Evolutionary conservation across 2,797 vertebrate species (phyloP), one percentile per base, ranked within the genome.

Genomic region (Parauchenoglanis punctatus): DNA sequence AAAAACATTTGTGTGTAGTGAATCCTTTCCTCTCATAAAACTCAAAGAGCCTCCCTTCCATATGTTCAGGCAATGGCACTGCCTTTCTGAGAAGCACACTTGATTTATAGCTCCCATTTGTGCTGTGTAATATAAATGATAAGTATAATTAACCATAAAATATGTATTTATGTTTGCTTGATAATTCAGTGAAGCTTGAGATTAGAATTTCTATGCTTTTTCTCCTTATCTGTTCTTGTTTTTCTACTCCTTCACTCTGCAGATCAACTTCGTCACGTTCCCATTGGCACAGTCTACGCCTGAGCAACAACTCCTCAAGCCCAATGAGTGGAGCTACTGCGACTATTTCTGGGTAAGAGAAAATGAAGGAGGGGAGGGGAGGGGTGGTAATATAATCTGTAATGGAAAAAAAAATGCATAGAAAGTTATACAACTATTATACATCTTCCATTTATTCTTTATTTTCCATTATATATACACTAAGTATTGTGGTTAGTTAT

Each of bases 301-400:
- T 0, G 98, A 99, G 92, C 98, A 99, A 93, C 97, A 98, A 93
- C 97, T 99, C 88, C 96, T 99, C 91, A 99, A 99, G 87, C 98
- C 98, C 3, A 96, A 95, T 0, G 98, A 99, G 91, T 99, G 98
- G 98, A 99, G 98, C 95, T 99, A 99, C 95, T 99, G 98, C 80
- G 98, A 99, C 93, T 98, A 98, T 92, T 99, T 99, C 94, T 99
- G 98, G 98, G 98, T 99, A 95, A 96, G 97, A 89, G 44, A 81
- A 49, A 85, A 81, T 31, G 25, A 81, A 49, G 46, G 46, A 49
- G 46, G 3, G 54, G 15, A n/a, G 25, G 56, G 61, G 65, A 70
- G 40, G 15, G 20, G 67, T 52, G 77, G 1, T 25, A 54, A 61
- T 49, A 63, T 46, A 54, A 31, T 81, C 28, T 40, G 17, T 35